Conservation (phyloP, 2,797 vertebrate species). For the Nyctibius grandis region DNA sequence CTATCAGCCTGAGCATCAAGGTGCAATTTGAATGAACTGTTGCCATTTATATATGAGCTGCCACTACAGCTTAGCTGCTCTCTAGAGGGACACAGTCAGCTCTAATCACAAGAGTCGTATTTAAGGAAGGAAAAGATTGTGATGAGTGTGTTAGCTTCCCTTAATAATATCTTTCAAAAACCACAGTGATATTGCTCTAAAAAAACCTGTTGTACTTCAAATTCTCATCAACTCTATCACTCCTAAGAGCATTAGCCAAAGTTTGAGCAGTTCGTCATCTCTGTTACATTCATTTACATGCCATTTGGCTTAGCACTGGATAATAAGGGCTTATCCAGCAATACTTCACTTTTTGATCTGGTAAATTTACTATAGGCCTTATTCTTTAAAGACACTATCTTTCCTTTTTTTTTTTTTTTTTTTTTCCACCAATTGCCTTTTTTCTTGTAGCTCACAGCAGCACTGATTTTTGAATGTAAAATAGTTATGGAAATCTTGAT, state of each 20-base stretch:
- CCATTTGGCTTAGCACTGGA: background rate
- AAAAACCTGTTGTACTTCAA: background rate
- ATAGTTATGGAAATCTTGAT: background rate
- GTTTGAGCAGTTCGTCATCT: background rate
- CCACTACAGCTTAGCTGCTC: background rate
- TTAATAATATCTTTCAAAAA: background rate
- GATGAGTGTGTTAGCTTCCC: background rate
- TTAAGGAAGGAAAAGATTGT: background rate
- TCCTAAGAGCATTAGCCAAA: slow-evolving; percentile 7
- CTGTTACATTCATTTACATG: background rate
- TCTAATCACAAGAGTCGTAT: background rate
- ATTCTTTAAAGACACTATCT: background rate
- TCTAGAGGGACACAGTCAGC: background rate
- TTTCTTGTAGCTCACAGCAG: background rate
- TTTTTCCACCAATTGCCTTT: background rate
- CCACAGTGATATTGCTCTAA: background rate
- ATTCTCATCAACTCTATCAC: background rate
- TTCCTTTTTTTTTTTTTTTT: too few relatives aligned
- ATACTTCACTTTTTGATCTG: background rate
- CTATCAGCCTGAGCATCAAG: background rate
- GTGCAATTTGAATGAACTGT: background rate
- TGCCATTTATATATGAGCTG: background rate
- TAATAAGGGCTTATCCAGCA: slow-evolving; percentile 3
- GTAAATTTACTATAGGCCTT: background rate
- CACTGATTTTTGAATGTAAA: background rate